These are phyloP conservation scores for Rynchops niger DNA, from an alignment of 2,113 vertebrate genomes.

Conservation along the genomic window DNA sequence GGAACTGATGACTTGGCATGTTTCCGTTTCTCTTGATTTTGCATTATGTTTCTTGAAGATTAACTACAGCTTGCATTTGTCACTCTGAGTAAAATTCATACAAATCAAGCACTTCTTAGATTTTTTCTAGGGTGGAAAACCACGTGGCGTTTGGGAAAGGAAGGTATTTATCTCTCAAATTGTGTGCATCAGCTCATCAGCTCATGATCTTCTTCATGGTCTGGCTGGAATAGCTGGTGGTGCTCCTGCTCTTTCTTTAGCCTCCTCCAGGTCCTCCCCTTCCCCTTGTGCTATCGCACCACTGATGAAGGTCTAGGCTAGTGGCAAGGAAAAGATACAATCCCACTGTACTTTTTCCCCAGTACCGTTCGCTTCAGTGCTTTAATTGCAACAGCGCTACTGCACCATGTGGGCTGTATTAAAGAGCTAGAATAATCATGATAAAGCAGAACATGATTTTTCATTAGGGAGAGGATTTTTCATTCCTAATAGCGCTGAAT, in stretches of 20 bases:
- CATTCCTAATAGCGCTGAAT: not conserved
- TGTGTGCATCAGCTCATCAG: not conserved
- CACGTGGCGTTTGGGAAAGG: not conserved
- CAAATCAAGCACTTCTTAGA: not conserved
- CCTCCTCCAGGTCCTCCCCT: not conserved
- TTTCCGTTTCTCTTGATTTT: not conserved
- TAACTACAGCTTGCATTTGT: not conserved
- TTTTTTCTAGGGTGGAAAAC: not conserved
- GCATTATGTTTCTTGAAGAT: not conserved
- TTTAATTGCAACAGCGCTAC: not conserved
- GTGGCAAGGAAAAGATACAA: not conserved
- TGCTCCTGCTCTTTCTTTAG: not conserved
- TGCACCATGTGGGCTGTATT: not conserved
- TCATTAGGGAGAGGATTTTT: not conserved
- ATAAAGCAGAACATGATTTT: constrained; percentile 6
- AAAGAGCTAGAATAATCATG: not conserved
- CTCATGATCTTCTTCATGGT: not conserved
- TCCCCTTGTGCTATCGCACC: not conserved
- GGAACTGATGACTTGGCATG: accelerated
- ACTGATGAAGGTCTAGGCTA: not conserved
- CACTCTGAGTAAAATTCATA: not conserved
- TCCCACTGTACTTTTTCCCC: not conserved
- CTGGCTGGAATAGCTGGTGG: not conserved
- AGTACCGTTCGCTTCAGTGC: accelerated
- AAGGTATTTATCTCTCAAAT: not conserved